Conservation (phyloP, 2,113 vertebrate genomes). For the Athene cunicularia region DNA sequence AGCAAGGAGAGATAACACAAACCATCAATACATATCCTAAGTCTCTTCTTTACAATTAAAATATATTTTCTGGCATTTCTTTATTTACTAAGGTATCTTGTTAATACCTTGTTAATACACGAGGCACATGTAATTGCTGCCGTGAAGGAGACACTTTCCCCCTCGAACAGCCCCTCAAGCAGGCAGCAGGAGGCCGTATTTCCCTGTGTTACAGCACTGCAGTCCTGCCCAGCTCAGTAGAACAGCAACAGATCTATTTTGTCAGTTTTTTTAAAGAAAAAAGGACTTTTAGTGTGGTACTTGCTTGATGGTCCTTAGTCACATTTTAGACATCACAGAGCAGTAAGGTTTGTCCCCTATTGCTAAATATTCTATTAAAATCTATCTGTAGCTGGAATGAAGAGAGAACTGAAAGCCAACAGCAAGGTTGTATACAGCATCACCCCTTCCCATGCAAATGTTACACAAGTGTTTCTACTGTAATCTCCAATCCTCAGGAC, state of each 20-base stretch:
- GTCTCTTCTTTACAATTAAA: neutral
- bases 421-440: neutral
- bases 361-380: neutral
- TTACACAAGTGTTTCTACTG: neutral
- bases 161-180: neutral
- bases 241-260: neutral
- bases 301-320: neutral
- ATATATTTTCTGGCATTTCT: neutral
- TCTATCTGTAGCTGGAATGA: neutral
- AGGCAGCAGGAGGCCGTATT: rapidly evolving
- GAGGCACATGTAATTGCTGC: neutral
- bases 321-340: neutral
- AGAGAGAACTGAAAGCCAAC: neutral
- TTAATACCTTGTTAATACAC: neutral
- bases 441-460: neutral
- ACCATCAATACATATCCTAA: neutral
- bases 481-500: neutral
- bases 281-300: neutral
- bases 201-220: neutral
- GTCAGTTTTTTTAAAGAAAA: neutral
- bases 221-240: neutral
- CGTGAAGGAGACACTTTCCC: neutral
- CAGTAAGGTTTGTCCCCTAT: neutral
- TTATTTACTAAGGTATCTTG: neutral
- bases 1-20: neutral